Evolutionary conservation across 1,140 invertebrate species (phyloP).

Genomic region (Apis mellifera): DNA sequence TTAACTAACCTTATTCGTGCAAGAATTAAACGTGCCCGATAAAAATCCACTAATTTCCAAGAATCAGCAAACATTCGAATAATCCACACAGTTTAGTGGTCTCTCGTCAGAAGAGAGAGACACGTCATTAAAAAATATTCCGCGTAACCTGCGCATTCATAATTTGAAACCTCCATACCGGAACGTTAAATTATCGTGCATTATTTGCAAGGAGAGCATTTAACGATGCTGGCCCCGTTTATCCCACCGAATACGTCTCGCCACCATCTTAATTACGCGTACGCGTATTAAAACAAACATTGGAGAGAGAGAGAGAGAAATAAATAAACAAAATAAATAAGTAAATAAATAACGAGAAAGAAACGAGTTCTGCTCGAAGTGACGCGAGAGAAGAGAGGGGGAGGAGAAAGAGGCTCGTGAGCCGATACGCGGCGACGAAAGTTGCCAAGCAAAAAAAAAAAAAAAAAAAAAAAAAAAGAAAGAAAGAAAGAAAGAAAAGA

Average conservation of each 20-base stretch:
- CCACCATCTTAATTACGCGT: constrained; percentile 23
- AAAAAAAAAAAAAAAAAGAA: constrained; percentile 32
- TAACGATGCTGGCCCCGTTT: constrained; percentile 31
- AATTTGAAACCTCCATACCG: constrained; percentile 25
- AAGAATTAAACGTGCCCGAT: neutral
- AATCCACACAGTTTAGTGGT: neutral
- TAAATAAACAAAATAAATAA: neutral
- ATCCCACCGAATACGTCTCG: constrained; percentile 4
- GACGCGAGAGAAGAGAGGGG: neutral
- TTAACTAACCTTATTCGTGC: no score
- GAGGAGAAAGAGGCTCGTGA: neutral
- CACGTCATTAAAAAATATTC: constrained; percentile 42
- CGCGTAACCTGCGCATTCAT: constrained; percentile 4
- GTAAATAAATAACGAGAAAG: constrained; percentile 25
- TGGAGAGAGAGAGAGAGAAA: neutral
- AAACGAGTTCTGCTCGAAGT: constrained; percentile 3
- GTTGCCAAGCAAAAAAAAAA: constrained; percentile 4
- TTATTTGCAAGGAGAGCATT: constrained; percentile 25
- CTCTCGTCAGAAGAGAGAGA: neutral
- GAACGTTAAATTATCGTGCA: constrained; percentile 40
- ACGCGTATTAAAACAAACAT: neutral
- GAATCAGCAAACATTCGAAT: neutral
- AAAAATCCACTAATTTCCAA: neutral
- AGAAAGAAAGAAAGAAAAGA: constrained; percentile 1
- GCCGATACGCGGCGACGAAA: constrained; percentile 40